Evolutionary conservation across 2,888 invertebrate species (phyloP).

Genomic region (Zeuzera pyrina): DNA sequence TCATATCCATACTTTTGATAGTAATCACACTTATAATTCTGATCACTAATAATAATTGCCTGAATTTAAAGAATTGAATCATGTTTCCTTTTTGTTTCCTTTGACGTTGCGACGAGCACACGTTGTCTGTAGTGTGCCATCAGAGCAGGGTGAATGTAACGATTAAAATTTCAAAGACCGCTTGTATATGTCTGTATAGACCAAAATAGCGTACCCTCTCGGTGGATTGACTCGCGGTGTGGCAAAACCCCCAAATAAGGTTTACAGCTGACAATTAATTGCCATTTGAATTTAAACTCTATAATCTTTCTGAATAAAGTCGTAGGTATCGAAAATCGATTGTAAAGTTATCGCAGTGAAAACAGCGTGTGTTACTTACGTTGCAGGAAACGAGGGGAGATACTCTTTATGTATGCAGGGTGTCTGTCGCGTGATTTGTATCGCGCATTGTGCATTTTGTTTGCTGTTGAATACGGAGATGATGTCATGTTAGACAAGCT

Average conservation of each 20-base stretch:
- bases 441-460: constrained; percentile 40
- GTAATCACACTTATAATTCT: no score
- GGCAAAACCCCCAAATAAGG: constrained; percentile 27
- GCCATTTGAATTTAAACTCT: constrained; percentile 37
- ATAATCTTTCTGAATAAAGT: constrained; percentile 29
- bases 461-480: constrained; percentile 29
- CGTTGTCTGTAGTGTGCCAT: constrained; percentile 50
- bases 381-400: constrained; percentile 65
- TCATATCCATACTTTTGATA: no score
- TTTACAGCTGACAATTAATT: constrained; percentile 15
- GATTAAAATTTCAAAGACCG: constrained; percentile 70
- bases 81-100: no score
- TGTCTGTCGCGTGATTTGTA: constrained; percentile 53
- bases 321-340: constrained; percentile 12
- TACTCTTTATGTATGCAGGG: constrained; percentile 43
- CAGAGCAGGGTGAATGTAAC: constrained; percentile 65
- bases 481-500: constrained; percentile 30
- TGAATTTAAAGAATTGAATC: no score
- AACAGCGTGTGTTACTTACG: constrained; percentile 49
- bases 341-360: constrained; percentile 31
- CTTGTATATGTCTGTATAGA: constrained; percentile 52
- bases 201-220: constrained; percentile 58
- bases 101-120: no score
- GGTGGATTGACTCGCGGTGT: constrained; percentile 43
- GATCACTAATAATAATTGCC: no score